A percentile compares a stretch with the other conserved stretches of the same genome.
Conservation (phyloP, 1,140 invertebrate genomes). For the Brachionus rubens region DNA sequence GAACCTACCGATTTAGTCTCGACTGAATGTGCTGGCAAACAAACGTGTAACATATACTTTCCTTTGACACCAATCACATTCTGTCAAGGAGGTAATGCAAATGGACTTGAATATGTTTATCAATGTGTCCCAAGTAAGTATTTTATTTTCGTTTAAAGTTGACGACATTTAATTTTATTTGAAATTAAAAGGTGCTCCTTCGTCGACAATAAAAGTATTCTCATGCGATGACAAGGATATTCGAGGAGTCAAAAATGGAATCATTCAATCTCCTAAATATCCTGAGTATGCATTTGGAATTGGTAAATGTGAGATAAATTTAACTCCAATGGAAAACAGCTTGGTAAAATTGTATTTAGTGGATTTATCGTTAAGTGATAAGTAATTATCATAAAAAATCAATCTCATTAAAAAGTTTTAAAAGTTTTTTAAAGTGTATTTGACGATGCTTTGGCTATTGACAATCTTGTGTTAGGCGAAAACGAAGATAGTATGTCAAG, state of each 20-base stretch:
- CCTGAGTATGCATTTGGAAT: not conserved
- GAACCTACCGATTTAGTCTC: conserved; percentile 29
- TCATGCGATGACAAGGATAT: not conserved
- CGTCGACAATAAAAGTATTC: not conserved
- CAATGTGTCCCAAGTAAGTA: conserved; percentile 42
- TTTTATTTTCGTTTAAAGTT: not conserved
- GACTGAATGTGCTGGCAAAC: conserved; percentile 29
- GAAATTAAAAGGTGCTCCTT: not conserved
- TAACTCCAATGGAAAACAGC: not conserved
- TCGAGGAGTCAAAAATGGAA: conserved; percentile 12
- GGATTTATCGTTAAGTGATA: conserved; percentile 6
- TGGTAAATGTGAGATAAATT: conserved; percentile 3
- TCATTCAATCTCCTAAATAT: conserved; percentile 40
- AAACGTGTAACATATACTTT: conserved; percentile 26
- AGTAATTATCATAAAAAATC: too few species aligned
- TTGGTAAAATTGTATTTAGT: not conserved
- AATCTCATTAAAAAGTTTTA: too few species aligned
- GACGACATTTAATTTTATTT: not conserved
- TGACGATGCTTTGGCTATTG: not conserved
- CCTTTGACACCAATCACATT: not conserved
- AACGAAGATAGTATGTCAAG: conserved; percentile 24
- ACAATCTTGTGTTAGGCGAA: conserved; percentile 16
- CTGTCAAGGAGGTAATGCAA: not conserved
- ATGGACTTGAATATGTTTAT: conserved; percentile 15
- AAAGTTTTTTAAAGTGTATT: too few species aligned